These are phyloP conservation scores for Galemys pyrenaicus DNA, from an alignment of 2,113 vertebrate species.

Conservation along the genomic window DNA sequence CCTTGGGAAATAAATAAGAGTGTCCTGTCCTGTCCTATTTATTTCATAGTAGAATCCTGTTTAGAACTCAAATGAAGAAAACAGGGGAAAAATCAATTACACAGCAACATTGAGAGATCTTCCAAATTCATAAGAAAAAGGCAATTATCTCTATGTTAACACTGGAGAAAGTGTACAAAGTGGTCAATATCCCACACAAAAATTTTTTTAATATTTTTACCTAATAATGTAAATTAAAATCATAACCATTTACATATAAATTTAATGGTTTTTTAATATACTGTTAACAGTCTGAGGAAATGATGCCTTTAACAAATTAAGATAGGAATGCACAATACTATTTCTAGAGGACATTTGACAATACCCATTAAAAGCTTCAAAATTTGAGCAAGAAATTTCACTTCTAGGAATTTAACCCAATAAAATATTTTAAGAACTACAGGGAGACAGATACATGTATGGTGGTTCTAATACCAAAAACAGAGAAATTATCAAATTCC, in stretches of 20 bases:
- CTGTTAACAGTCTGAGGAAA: background rate
- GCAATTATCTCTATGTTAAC: background rate
- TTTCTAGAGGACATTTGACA: background rate
- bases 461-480: background rate
- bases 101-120: background rate
- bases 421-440: slow-evolving; percentile 24
- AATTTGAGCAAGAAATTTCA: slow-evolving; percentile 41
- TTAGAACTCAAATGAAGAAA: background rate
- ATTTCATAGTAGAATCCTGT: background rate
- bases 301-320: background rate
- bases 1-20: background rate
- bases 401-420: slow-evolving; percentile 24
- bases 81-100: background rate
- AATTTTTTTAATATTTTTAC: too few relatives aligned
- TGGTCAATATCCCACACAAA: too few relatives aligned
- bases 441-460: background rate
- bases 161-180: background rate
- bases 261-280: background rate
- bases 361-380: slow-evolving; percentile 6
- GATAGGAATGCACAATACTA: background rate
- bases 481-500: background rate
- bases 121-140: slow-evolving; percentile 8
- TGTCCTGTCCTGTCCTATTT: background rate
- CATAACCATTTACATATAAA: background rate
- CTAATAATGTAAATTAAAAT: slow-evolving; percentile 23